Percentiles rank a stretch among this genome's conserved stretches.
Conservation (phyloP, 1,140 invertebrate species). For the Daktulosphaira vitifoliae region DNA sequence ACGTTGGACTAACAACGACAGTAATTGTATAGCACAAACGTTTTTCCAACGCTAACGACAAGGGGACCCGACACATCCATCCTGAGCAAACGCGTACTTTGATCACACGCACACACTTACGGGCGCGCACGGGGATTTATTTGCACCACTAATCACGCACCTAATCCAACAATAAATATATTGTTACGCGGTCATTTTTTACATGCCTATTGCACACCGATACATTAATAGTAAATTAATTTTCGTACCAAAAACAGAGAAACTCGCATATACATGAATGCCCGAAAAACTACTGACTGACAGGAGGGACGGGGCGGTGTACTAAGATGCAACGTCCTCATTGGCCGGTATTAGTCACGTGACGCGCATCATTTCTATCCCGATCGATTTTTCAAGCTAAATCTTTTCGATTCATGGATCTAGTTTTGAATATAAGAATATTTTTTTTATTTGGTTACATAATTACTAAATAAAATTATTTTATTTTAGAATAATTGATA, state of each 20-base stretch:
- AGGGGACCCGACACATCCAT: slow-evolving; percentile 3
- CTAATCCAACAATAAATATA: not conserved
- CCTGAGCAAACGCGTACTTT: no score
- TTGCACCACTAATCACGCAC: not conserved
- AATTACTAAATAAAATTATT: no score
- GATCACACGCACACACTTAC: no score
- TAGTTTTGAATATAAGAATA: no score
- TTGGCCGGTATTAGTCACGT: slow-evolving; percentile 25
- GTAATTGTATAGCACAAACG: not conserved
- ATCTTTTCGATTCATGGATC: slow-evolving; percentile 14
- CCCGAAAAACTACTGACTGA: slow-evolving; percentile 19
- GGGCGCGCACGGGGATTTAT: no score
- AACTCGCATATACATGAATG: slow-evolving; percentile 28
- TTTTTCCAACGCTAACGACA: not conserved
- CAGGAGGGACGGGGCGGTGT: slow-evolving; percentile 27
- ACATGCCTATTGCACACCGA: slow-evolving; percentile 3
- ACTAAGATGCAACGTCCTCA: slow-evolving; percentile 29
- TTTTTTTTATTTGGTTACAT: no score
- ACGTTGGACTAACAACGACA: slow-evolving; percentile 5
- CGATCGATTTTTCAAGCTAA: slow-evolving; percentile 31
- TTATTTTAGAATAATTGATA: no score
- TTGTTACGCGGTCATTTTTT: slow-evolving; percentile 17
- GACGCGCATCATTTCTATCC: slow-evolving; percentile 19
- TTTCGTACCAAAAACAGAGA: slow-evolving; percentile 32
- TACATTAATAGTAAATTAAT: slow-evolving; percentile 10